These are phyloP conservation scores for Tetrao urogallus DNA, from an alignment of 2,113 vertebrate genomes.

Conservation along the genomic window DNA sequence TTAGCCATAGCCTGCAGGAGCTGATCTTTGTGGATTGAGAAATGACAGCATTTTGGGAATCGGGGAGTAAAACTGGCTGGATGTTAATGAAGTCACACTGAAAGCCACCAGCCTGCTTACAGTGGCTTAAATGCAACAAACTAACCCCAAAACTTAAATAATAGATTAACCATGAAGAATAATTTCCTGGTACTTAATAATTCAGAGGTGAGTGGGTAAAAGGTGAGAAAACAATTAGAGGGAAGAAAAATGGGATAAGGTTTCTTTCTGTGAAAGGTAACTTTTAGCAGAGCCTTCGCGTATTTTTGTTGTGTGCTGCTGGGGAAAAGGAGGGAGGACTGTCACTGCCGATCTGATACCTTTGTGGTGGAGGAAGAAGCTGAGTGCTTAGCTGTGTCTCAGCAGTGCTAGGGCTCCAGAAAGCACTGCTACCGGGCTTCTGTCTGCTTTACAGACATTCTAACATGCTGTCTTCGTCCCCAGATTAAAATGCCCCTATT, in stretches of 20 bases:
- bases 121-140: not conserved
- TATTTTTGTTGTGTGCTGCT: not conserved
- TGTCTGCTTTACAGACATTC: not conserved
- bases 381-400: not conserved
- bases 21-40: not conserved
- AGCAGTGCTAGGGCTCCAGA: not conserved
- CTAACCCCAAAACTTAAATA: not conserved
- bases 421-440: not conserved
- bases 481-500: constrained; percentile 90
- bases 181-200: not conserved
- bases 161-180: not conserved
- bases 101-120: not conserved
- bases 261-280: not conserved
- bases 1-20: not conserved
- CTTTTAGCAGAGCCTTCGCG: not conserved
- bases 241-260: not conserved
- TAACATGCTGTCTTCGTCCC: constrained; percentile 56
- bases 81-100: not conserved
- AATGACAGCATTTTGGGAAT: not conserved
- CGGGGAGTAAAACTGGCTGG: not conserved
- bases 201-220: not conserved
- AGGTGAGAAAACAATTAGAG: not conserved
- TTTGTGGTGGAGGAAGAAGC: not conserved
- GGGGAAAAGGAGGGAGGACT: not conserved
- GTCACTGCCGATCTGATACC: not conserved